Conservation (phyloP, 1,140 invertebrate genomes). For the Goniozus legneri region DNA sequence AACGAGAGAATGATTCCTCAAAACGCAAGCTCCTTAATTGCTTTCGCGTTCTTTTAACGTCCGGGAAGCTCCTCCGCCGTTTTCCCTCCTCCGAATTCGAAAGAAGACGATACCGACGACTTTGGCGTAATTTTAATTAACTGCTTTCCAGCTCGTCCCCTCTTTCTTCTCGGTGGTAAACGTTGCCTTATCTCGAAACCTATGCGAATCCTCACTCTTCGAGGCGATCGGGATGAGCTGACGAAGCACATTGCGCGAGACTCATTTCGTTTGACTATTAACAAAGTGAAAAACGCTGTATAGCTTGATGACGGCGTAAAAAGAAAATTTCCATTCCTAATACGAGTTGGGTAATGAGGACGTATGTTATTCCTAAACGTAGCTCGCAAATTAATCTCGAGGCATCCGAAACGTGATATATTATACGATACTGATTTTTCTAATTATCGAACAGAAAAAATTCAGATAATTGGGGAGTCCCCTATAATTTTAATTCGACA, state of each 20-base stretch:
- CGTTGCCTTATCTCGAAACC: too few species aligned
- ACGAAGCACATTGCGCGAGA: not conserved
- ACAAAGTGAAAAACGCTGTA: too few species aligned
- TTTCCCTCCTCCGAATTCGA: not conserved
- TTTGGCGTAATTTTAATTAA: slow-evolving; percentile 29
- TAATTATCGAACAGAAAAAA: too few species aligned
- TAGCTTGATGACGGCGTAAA: too few species aligned
- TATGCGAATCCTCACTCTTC: not conserved
- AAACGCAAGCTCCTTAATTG: slow-evolving; percentile 19
- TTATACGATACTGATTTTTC: too few species aligned
- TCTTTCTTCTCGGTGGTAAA: not conserved
- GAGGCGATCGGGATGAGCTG: not conserved
- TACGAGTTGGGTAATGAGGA: too few species aligned
- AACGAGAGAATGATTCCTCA: slow-evolving; percentile 5
- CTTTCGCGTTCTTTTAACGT: not conserved
- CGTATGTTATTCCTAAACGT: too few species aligned
- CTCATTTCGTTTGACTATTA: not conserved
- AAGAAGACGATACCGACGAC: slow-evolving; percentile 3
- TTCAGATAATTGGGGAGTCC: too few species aligned
- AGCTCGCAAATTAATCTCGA: too few species aligned
- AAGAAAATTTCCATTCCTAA: too few species aligned
- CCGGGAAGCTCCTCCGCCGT: slow-evolving; percentile 4
- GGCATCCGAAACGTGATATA: too few species aligned
- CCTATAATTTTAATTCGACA: too few species aligned
- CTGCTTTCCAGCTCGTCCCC: slow-evolving; percentile 9